Conservation (phyloP, 2,888 invertebrate species). For the Bruchidius siliquastri region DNA sequence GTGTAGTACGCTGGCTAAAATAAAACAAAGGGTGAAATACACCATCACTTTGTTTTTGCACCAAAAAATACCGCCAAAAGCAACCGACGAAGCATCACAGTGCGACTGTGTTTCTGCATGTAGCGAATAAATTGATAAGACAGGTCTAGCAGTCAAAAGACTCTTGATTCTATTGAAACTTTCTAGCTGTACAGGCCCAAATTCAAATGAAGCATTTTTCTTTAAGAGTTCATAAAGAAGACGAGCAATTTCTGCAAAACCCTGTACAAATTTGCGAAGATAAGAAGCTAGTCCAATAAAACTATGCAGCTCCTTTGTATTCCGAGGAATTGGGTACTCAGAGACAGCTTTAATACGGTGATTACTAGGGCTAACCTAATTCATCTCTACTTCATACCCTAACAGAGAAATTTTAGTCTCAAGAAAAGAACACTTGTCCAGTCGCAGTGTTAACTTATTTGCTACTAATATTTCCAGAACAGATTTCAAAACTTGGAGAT, state of each 20-base stretch:
- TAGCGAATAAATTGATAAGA: slow-evolving; percentile 25
- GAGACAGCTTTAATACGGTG: slow-evolving; percentile 9
- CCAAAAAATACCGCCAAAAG: slow-evolving; percentile 29
- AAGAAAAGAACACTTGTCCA: not conserved
- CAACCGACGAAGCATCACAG: slow-evolving; percentile 29
- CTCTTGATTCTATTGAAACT: slow-evolving; percentile 25
- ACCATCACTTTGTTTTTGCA: slow-evolving; percentile 16
- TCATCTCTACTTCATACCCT: slow-evolving; percentile 24
- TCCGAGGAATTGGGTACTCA: slow-evolving; percentile 18
- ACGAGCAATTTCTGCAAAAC: slow-evolving; percentile 24
- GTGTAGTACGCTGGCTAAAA: slow-evolving; percentile 33
- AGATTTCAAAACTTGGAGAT: slow-evolving; percentile 22
- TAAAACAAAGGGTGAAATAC: slow-evolving; percentile 31
- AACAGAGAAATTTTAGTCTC: slow-evolving; percentile 22
- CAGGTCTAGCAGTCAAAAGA: slow-evolving; percentile 15
- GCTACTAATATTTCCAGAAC: not conserved
- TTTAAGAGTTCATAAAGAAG: slow-evolving; percentile 24
- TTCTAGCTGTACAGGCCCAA: slow-evolving; percentile 17
- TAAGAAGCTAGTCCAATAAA: slow-evolving; percentile 28
- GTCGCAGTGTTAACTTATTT: not conserved
- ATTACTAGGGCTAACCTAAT: slow-evolving; percentile 16
- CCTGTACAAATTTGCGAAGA: slow-evolving; percentile 25
- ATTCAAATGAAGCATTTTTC: slow-evolving; percentile 21
- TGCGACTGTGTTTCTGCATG: slow-evolving; percentile 30
- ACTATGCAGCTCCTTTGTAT: slow-evolving; percentile 17